Base-by-base conservation (phyloP, 1,140 invertebrate species). In the Lucilia cuprina region DNA sequence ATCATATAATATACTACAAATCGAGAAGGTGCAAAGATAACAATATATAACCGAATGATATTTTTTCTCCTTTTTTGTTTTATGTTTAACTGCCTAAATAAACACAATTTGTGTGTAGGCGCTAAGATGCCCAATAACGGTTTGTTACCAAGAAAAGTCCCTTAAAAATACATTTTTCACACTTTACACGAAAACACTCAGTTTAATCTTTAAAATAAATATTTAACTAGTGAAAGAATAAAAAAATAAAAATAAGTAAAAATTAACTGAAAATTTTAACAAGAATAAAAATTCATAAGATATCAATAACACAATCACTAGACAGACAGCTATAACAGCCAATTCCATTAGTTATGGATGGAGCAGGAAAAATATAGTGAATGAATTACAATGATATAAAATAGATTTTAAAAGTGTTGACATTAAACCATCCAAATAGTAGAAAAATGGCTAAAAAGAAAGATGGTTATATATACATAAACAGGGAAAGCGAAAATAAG, bases 321-420 rank as follows among this genome's bases (percentile, higher is more conserved):
- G 25, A 30, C 25, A 30, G 25, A 30, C 25, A 41, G 41, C 41
- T 10, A 41, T 41, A 5, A 0, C 41, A 41, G 41, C n/a, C 55
- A 60, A 60, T 41, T 60, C 55, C 55, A 60, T 60, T 60, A 60
- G 55, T n/a, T n/a, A 60, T n/a, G 41, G 41, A 41, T 41, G n/a
- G 55, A 60, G 55, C 55, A 60, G n/a, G 41, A 60, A 17, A 60
- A 55, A 55, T 55, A 17, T 17, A 60, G 55, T 60, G 55, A 60
- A 60, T 17, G 55, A 7, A 60, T n/a, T 60, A 60, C 14, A n/a
- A 60, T n/a, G 14, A 60, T 60, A 17, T 60, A 60, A 60, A 60
- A 60, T 60, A 41, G 55, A 60, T n/a, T 60, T 60, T 60, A 60
- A 60, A 60, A 60, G 55, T 60, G 55, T 60, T 60, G 55, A 60